Evolutionary conservation across 2,888 invertebrate genomes (phyloP).

Genomic region (Sinodicranocentrus sp.): DNA sequence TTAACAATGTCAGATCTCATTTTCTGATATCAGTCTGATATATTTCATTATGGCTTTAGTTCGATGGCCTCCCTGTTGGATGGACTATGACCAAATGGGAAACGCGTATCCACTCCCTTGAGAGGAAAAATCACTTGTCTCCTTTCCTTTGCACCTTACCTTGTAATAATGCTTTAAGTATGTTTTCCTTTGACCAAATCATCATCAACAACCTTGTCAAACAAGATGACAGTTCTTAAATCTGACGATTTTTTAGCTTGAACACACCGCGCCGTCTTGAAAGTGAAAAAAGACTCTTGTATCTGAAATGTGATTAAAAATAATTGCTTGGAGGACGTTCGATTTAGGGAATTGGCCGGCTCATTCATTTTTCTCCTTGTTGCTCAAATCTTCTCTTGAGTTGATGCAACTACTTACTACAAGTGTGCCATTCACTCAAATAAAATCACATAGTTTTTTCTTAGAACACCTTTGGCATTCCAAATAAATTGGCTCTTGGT

Average conservation of each 20-base stretch:
- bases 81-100: conserved; percentile 46
- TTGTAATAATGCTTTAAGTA: conserved; percentile 29
- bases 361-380: neutral
- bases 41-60: conserved; percentile 57
- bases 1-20: conserved; percentile 63
- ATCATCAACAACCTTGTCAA: conserved; percentile 57
- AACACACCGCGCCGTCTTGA: conserved; percentile 23
- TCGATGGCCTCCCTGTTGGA: conserved; percentile 49
- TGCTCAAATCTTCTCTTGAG: no score
- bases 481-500: no score
- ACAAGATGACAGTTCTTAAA: conserved; percentile 59
- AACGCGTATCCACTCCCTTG: conserved; percentile 25
- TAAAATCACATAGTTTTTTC: no score
- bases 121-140: conserved; percentile 13
- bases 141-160: conserved; percentile 12
- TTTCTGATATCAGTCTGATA: conserved; percentile 62
- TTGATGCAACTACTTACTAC: no score
- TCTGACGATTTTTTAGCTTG: conserved; percentile 33
- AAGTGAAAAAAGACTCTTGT: neutral
- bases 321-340: conserved; percentile 43
- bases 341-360: conserved; percentile 4
- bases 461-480: no score
- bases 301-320: conserved; percentile 45
- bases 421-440: no score
- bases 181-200: conserved; percentile 13